A percentile compares a stretch with the other conserved stretches of the same genome.
Conservation (phyloP, 2,113 vertebrate genomes). For the Aegypius monachus region DNA sequence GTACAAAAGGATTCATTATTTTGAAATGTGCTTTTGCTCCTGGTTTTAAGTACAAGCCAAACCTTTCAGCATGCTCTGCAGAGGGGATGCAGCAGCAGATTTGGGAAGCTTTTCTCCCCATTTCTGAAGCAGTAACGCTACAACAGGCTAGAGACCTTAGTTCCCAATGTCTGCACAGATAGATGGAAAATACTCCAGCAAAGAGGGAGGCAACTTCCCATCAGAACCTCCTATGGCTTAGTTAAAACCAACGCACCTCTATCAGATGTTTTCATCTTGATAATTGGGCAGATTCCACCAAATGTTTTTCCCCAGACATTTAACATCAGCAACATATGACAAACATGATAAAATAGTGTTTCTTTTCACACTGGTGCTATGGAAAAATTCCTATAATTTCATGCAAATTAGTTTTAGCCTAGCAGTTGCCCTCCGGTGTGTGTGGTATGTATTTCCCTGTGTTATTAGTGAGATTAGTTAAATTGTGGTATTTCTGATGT, state of each 20-base stretch:
- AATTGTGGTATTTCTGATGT: not conserved
- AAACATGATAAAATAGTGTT: not conserved
- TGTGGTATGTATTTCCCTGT: not conserved
- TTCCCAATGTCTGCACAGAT: accelerated
- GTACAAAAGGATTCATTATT: not conserved
- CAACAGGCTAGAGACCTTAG: not conserved
- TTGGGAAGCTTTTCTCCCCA: not conserved
- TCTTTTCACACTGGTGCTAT: not conserved
- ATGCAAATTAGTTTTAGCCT: not conserved
- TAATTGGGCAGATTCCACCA: not conserved
- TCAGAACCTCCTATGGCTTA: not conserved
- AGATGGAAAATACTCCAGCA: not conserved
- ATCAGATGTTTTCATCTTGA: not conserved
- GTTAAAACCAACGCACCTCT: not conserved
- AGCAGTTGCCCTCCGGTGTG: not conserved
- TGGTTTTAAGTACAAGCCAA: not conserved
- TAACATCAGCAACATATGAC: not conserved
- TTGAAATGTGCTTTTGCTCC: not conserved
- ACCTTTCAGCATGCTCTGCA: not conserved
- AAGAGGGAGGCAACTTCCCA: not conserved
- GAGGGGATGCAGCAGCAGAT: not conserved
- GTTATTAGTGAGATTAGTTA: not conserved
- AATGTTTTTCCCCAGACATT: not conserved
- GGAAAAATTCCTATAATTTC: not conserved
- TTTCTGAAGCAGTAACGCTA: not conserved